Evolutionary conservation across 2,113 vertebrate genomes (phyloP).

Genomic region (Silurus glanis): DNA sequence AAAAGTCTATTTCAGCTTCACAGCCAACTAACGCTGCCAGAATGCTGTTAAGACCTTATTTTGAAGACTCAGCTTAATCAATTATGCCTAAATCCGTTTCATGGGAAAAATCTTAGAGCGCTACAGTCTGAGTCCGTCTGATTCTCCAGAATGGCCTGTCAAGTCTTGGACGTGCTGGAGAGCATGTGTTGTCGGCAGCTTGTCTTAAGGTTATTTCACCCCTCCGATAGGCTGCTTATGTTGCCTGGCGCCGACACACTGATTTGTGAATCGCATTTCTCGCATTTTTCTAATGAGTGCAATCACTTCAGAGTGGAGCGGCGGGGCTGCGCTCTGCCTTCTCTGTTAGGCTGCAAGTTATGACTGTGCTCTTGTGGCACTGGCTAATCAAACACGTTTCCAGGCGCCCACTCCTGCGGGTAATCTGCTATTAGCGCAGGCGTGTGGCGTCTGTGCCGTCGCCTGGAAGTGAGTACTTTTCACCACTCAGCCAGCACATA

Average conservation of each 20-base stretch:
- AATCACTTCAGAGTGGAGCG: constrained; percentile 51
- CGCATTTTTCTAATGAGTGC: constrained; percentile 53
- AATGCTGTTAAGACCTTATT: constrained; percentile 38
- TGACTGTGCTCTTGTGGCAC: constrained; percentile 51
- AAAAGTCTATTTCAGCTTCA: constrained; percentile 35
- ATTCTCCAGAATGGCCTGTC: constrained; percentile 42
- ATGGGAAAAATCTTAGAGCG: constrained; percentile 16
- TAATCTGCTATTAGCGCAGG: constrained; percentile 54
- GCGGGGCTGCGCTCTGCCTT: constrained; percentile 36
- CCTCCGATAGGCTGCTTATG: constrained; percentile 47
- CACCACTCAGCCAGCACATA: constrained; percentile 53
- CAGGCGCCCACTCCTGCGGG: constrained; percentile 50
- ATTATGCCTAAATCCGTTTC: constrained; percentile 28
- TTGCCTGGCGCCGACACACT: constrained; percentile 43
- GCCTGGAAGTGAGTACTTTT: constrained; percentile 57
- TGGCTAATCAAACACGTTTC: constrained; percentile 59
- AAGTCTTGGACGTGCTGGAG: constrained; percentile 40
- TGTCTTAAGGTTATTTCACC: constrained; percentile 51
- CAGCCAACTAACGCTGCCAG: constrained; percentile 36
- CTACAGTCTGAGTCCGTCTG: constrained; percentile 22
- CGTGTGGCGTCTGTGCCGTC: constrained; percentile 48
- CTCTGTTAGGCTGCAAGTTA: constrained; percentile 33
- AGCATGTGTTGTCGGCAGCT: constrained; percentile 50
- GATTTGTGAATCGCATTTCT: constrained; percentile 53
- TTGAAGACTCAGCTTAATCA: constrained; percentile 37